Percentiles rank a stretch among this genome's conserved stretches.
Conservation (phyloP, 2,888 invertebrate genomes). For the Isoperla grammatica region DNA sequence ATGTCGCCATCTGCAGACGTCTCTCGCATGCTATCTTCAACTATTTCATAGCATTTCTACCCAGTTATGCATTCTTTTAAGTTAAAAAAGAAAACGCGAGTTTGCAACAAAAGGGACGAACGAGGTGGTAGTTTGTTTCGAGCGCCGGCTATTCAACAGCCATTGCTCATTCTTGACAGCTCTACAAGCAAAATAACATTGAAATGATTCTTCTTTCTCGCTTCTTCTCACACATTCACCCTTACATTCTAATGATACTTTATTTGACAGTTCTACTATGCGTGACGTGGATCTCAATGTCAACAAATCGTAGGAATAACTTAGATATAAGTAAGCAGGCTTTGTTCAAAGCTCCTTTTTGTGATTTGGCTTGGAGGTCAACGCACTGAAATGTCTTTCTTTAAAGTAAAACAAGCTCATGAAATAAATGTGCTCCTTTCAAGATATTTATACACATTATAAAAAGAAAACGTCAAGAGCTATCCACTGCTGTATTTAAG, state of each 20-base stretch:
- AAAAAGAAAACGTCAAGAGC: too few relatives aligned
- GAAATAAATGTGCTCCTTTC: too few relatives aligned
- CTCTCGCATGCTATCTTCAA: constrained; percentile 13
- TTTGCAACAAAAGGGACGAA: constrained; percentile 12
- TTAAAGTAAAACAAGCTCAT: too few relatives aligned
- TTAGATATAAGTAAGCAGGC: neutral
- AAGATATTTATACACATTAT: too few relatives aligned
- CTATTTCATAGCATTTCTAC: constrained; percentile 13
- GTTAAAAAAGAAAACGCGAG: constrained; percentile 15
- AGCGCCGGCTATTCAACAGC: constrained; percentile 17
- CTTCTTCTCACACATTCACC: neutral
- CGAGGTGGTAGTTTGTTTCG: constrained; percentile 12
- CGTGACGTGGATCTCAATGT: neutral
- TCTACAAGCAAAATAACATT: constrained; percentile 6
- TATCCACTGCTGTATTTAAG: too few relatives aligned
- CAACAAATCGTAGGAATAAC: neutral
- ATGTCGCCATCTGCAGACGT: neutral
- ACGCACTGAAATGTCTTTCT: too few relatives aligned
- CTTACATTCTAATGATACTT: constrained; percentile 6
- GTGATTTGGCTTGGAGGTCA: too few relatives aligned
- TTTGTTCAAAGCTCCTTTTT: too few relatives aligned
- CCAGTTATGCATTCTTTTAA: constrained; percentile 15
- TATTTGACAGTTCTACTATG: constrained; percentile 6
- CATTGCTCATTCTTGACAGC: constrained; percentile 22
- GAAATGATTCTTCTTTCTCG: constrained; percentile 6